phyloP scores from a whole-genome alignment of 2,888 invertebrate genomes.

The Boloria selene region DNA sequence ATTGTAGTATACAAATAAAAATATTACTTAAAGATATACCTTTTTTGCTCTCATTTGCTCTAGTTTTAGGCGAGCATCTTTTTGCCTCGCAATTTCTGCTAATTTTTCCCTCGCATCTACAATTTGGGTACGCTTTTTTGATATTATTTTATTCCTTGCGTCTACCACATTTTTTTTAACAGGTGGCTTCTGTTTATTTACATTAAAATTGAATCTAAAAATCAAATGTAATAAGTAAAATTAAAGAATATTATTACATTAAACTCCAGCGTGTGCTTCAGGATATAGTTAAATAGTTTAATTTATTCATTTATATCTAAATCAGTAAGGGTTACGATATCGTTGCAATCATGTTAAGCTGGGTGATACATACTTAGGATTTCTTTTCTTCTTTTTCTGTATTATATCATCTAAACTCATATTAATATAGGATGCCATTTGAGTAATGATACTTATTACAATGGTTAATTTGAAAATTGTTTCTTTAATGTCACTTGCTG shows the following conservation, averaged over 20 bases:
- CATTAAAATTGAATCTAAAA: conserved; percentile 42
- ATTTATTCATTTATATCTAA: too few relatives aligned
- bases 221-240: not conserved
- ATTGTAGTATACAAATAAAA: not conserved
- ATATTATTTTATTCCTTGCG: conserved; percentile 90
- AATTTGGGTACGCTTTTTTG: conserved; percentile 88
- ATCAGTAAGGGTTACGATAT: too few relatives aligned
- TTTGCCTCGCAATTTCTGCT: conserved; percentile 87
- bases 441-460: not conserved
- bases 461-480: not conserved
- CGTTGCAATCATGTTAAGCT: too few relatives aligned
- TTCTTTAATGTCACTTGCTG: too few relatives aligned
- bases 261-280: too few relatives aligned
- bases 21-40: conserved; percentile 44
- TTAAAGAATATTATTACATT: too few relatives aligned
- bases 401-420: conserved; percentile 80
- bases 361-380: conserved; percentile 48
- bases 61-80: conserved; percentile 88
- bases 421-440: conserved; percentile 66
- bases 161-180: conserved; percentile 68
- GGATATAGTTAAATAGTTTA: too few relatives aligned
- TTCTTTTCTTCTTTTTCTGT: conserved; percentile 65
- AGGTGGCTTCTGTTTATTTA: conserved; percentile 43
- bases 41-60: conserved; percentile 83
- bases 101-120: conserved; percentile 91